Base-by-base conservation (phyloP, 1,140 invertebrate species). In the Macrosteles quadrilineatus region DNA sequence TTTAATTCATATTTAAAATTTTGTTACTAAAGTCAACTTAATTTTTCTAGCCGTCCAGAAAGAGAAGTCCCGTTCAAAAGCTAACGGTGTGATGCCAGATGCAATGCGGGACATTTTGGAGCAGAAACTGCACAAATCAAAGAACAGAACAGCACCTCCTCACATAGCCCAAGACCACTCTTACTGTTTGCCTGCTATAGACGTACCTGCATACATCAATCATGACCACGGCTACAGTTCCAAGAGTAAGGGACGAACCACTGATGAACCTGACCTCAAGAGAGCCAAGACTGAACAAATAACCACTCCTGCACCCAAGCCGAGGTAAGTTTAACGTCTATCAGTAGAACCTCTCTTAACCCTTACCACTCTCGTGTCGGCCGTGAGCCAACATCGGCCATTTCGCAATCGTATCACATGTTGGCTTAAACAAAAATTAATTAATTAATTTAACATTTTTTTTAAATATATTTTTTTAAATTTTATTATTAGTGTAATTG, bases 111-210 rank as follows among this genome's bases (percentile, higher is more conserved):
- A 59, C 4, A 59, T 59, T 21, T 19, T 50, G 14, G 47, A 50
- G n/a, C 21, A 36, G 4, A 36, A 21, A n/a, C n/a, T 9, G 6
- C 14, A 63, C 9, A 31, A 63, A 21, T n/a, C 1, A 6, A 30
- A 11, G 3, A 55, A 25, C 19, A 64, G 59, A 62, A 29, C 57
- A 32, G 47, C 57, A 32, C 50, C 64, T 19, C 53, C 63, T 31
- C 43, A 65, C 19, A 63, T 93, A 47, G 90, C 87, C 29, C 84
- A 92, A 74, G 92, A 95, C 78, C 92, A 94, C 80, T 91, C 91
- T 4, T 94, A 95, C 81, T 94, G 91, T 53, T 81, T 92, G 43
- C 91, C 87, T 31, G 30, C 77, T 76, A 69, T 68, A 68, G 43
- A 78, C 77, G 32, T 78, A 79, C 9, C 79, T 78, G 12, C 68